A percentile compares a stretch with the other conserved stretches of the same genome.
Conservation (phyloP, 1,140 invertebrate genomes). For the Brachionus angularis region DNA sequence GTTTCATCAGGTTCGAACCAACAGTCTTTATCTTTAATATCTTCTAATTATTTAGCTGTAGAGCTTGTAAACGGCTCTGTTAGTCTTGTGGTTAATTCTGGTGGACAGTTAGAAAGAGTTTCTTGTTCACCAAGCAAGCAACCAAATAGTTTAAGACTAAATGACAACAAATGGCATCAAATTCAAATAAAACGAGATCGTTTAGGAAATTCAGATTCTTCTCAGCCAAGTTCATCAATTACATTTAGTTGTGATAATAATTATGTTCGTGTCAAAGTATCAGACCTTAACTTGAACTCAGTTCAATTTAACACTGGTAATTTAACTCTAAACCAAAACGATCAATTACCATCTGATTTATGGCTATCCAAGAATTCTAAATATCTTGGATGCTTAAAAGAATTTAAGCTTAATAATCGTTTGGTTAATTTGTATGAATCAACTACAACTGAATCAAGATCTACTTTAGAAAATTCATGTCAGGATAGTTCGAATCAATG, state of each 20-base stretch:
- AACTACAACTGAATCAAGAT: neutral
- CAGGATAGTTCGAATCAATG: neutral
- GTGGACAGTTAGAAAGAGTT: neutral
- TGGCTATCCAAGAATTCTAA: neutral
- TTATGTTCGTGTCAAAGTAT: neutral
- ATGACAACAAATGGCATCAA: slow-evolving; percentile 36
- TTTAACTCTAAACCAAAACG: neutral
- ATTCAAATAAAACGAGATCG: slow-evolving; percentile 25
- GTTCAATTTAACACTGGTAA: slow-evolving; percentile 32
- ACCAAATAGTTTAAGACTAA: no score
- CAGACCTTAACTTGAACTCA: slow-evolving; percentile 5
- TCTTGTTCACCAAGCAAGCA: neutral
- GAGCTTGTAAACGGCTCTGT: slow-evolving; percentile 10
- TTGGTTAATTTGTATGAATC: neutral
- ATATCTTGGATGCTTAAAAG: slow-evolving; percentile 20
- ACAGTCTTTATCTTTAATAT: neutral
- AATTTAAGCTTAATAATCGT: neutral
- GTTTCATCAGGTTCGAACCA: neutral
- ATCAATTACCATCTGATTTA: slow-evolving; percentile 3
- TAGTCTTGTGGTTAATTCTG: neutral
- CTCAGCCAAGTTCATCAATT: neutral
- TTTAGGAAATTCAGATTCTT: neutral
- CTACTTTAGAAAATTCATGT: neutral
- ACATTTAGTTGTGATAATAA: neutral
- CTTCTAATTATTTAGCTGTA: neutral